Percentiles rank a stretch among this genome's conserved stretches.
phyloP scores from a whole-genome alignment of 2,888 invertebrate genomes.

The Myopa testacea region DNA sequence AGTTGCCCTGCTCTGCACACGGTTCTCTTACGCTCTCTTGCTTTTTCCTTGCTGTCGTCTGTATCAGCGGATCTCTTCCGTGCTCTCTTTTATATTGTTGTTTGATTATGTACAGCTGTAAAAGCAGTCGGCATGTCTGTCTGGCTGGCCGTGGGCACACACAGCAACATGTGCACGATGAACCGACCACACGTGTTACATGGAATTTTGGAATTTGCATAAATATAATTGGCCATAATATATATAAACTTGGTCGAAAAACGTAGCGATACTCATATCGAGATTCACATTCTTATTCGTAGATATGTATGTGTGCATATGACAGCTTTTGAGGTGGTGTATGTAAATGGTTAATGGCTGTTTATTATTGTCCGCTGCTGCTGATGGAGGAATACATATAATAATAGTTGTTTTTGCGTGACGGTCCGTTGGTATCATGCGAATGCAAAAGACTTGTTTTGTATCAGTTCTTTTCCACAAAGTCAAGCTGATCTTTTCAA shows the following conservation, averaged over 20 bases:
- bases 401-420: too few species aligned
- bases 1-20: too few species aligned
- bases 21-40: too few species aligned
- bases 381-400: too few species aligned
- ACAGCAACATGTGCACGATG: constrained; percentile 57
- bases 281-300: too few species aligned
- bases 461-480: too few species aligned
- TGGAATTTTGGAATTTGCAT: constrained; percentile 37
- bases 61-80: too few species aligned
- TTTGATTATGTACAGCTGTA: too few species aligned
- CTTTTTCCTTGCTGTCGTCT: too few species aligned
- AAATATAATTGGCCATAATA: constrained; percentile 22
- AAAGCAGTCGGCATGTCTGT: constrained; percentile 2
- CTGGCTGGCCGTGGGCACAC: constrained; percentile 36
- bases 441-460: too few species aligned
- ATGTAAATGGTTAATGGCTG: background rate
- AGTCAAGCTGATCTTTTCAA: background rate
- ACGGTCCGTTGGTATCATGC: too few species aligned
- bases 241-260: constrained; percentile 27
- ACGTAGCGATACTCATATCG: background rate
- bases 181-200: constrained; percentile 55
- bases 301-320: constrained; percentile 27
- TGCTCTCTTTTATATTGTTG: too few species aligned
- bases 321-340: constrained; percentile 1
- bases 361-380: constrained; percentile 1